These are phyloP conservation scores for Zeuzera pyrina DNA, from an alignment of 2,888 invertebrate species.

Conservation along the genomic window DNA sequence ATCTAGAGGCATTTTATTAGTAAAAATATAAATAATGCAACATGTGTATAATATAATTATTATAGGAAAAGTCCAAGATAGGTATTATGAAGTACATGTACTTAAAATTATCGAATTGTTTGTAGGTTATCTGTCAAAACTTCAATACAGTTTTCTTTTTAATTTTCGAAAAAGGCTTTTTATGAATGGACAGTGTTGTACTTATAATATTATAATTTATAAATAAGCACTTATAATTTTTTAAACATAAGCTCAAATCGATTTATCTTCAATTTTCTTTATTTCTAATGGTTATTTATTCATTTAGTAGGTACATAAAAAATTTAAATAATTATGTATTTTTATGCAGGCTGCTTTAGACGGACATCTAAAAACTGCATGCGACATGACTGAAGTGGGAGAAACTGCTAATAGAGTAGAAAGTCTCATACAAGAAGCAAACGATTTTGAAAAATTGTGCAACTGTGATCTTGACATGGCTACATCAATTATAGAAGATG, in stretches of 20 bases:
- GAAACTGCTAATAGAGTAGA: constrained; percentile 90
- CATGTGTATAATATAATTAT: no score
- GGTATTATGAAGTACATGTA: not conserved
- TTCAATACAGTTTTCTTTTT: constrained; percentile 1
- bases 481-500: constrained; percentile 83
- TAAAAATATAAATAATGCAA: constrained; percentile 1
- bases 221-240: no score
- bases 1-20: constrained; percentile 44
- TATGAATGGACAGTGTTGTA: no score
- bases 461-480: constrained; percentile 88
- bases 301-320: no score
- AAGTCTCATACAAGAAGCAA: constrained; percentile 82
- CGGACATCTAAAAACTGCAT: constrained; percentile 82
- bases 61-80: no score
- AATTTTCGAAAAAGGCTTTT: not conserved
- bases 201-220: no score
- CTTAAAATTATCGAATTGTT: constrained; percentile 3
- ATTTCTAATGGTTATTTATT: no score
- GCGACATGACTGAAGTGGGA: constrained; percentile 91
- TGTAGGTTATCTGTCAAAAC: constrained; percentile 14
- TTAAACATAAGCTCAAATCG: no score
- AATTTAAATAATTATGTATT: constrained; percentile 2
- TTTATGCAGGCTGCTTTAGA: constrained; percentile 79
- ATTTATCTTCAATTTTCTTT: no score
- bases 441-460: constrained; percentile 83